phyloP scores from a whole-genome alignment of 1,140 invertebrate species.

The Mesaphorura yosii region DNA sequence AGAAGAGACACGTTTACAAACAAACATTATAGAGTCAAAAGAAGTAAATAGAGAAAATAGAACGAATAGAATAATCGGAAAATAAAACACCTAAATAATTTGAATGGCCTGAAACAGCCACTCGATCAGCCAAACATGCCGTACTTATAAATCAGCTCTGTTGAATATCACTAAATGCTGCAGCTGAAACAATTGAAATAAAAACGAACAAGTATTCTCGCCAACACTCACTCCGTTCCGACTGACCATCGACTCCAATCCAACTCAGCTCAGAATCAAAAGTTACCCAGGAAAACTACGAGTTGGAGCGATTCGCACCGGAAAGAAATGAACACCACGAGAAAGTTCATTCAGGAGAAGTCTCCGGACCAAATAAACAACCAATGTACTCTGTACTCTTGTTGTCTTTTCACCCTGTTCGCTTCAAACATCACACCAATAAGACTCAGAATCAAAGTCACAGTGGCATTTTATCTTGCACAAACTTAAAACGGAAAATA shows the following conservation, averaged over 20 bases:
- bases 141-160: conserved; percentile 33
- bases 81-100: conserved; percentile 28
- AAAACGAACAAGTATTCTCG: background rate
- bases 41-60: background rate
- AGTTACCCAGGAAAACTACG: background rate
- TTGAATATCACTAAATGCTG: conserved; percentile 31
- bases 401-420: no score
- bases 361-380: conserved; percentile 10
- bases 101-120: conserved; percentile 28
- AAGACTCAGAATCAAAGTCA: no score
- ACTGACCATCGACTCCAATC: background rate
- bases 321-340: background rate
- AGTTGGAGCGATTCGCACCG: background rate
- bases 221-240: background rate
- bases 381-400: background rate
- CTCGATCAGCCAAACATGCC: conserved; percentile 31
- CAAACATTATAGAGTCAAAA: background rate
- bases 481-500: no score
- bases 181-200: conserved; percentile 24
- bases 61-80: background rate
- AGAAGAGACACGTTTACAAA: background rate
- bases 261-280: background rate
- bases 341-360: background rate
- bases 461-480: no score
- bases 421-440: no score